These are phyloP conservation scores for Glossophaga mutica DNA, from an alignment of 2,797 vertebrate genomes.

Conservation along the genomic window DNA sequence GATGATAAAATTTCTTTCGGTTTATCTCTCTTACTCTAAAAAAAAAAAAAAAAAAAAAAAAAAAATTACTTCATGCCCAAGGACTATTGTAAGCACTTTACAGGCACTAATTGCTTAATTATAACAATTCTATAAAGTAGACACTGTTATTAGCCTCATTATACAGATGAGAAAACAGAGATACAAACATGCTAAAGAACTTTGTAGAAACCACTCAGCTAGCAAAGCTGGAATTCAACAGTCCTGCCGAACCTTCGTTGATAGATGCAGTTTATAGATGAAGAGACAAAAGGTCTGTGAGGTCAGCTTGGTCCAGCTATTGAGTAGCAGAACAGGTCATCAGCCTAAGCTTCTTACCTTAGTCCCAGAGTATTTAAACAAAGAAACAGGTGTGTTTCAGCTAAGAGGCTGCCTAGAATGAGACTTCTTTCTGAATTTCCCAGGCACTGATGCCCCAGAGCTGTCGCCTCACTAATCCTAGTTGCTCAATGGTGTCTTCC, in stretches of 20 bases:
- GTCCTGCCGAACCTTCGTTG: not conserved
- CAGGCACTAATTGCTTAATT: not conserved
- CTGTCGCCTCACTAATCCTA: not conserved
- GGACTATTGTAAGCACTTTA: not conserved
- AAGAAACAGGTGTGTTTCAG: not conserved
- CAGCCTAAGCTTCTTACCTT: not conserved
- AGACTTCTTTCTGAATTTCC: not conserved
- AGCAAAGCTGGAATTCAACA: conserved; percentile 18
- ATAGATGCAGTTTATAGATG: not conserved
- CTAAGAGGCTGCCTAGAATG: not conserved
- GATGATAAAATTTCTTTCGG: not conserved
- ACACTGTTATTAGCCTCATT: conserved; percentile 4
- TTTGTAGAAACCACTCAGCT: conserved; percentile 7
- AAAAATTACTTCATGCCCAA: conserved; percentile 26
- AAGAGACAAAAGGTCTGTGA: not conserved
- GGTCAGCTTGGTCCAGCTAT: not conserved
- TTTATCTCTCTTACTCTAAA: not conserved
- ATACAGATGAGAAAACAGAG: not conserved
- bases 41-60: conserved; percentile 42
- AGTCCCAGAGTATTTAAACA: not conserved
- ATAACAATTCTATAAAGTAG: not conserved
- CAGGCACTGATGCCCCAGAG: not conserved
- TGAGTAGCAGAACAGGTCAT: not conserved
- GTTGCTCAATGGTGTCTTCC: not conserved
- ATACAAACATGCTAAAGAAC: conserved; percentile 5